Base-by-base conservation (phyloP, 2,113 vertebrate genomes). In the Setophaga kirtlandii region DNA sequence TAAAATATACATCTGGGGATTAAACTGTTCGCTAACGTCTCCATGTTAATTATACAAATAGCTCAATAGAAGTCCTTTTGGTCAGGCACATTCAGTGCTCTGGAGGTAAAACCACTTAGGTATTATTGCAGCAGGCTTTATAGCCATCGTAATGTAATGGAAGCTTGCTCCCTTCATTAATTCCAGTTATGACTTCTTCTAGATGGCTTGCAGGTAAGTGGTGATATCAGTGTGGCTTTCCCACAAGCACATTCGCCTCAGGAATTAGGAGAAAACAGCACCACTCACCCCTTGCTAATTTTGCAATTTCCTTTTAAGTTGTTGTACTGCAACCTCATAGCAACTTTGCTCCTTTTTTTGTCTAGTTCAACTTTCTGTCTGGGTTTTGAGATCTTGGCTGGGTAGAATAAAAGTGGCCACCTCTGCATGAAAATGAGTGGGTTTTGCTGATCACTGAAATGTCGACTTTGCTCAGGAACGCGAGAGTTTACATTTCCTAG, bases 401-500 rank as follows among this genome's bases (percentile, higher is more conserved):
- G 59, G 14, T 21, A 56, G 64, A 76, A 69, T 39, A 67, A 89
- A 92, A 47, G 76, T 89, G 86, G 30, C 41, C 79, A 91, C 89
- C 77, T 84, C 39, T 82, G 23, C 44, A 35, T 55, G 55, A 94
- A 96, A 96, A 93, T 85, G 49, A 81, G 77, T 44, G 78, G 67
- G 27, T 83, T 96, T 96, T 79, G 46, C 60, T 76, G 44, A 84
- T 92, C 80, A 56, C 60, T 73, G 63, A 91, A 95, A 84, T 4
- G 15, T 78, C 27, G 7, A 71, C 68, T 97, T 93, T 73, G 76
- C 74, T 92, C 63, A 94, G 78, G 88, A 95, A 93, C 67, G 63
- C 1, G 14, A 78, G 89, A 91, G 47, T 89, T 96, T 95, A 96
- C 63, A 95, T 97, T 96, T 96, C 95, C 93, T 90, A 90, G 91